These are phyloP conservation scores for Conger conger DNA, from an alignment of 2,113 vertebrate species.

Conservation along the genomic window DNA sequence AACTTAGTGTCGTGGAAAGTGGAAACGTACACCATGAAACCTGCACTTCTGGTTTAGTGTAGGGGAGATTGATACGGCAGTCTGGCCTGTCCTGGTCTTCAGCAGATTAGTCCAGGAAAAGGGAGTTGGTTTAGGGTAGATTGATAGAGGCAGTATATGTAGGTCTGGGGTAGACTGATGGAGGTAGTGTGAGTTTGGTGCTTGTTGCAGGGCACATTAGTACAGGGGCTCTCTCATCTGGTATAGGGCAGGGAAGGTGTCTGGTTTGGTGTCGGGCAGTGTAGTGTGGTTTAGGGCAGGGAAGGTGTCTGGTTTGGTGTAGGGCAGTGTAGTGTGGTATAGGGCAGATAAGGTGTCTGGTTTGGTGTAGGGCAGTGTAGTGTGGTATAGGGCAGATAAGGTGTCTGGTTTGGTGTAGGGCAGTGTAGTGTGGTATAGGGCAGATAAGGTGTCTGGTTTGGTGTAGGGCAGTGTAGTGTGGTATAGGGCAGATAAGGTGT, in stretches of 20 bases:
- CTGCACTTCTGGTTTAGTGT: neutral
- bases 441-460: neutral
- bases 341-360: no score
- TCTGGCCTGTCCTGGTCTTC: neutral
- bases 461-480: neutral
- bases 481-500: no score
- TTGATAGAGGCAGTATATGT: neutral
- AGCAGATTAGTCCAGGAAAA: neutral
- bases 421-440: no score
- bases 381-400: no score
- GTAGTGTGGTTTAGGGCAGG: no score
- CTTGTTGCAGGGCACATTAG: neutral
- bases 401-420: no score
- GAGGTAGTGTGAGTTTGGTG: neutral
- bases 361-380: no score
- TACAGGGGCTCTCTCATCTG: neutral
- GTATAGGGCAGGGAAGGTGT: no score
- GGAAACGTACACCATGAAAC: neutral
- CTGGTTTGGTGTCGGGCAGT: no score
- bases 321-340: no score
- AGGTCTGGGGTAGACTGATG: neutral
- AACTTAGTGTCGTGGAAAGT: neutral
- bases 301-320: no score
- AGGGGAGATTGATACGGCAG: neutral
- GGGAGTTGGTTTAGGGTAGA: neutral